These are phyloP conservation scores for Rhipidura dahli DNA, from an alignment of 2,113 vertebrate species.

Conservation along the genomic window DNA sequence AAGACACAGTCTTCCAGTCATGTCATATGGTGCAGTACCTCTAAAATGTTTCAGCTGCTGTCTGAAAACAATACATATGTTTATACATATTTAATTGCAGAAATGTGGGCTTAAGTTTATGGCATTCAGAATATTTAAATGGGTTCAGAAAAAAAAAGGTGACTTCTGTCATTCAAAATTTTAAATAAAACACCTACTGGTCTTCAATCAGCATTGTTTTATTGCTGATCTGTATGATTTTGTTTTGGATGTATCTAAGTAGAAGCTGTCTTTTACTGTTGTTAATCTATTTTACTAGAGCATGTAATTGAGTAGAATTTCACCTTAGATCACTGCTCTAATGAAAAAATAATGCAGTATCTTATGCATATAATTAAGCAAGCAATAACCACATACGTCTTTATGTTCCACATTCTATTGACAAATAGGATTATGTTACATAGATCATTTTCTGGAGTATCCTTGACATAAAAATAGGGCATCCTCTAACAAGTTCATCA, in stretches of 20 bases:
- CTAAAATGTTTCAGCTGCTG: background rate
- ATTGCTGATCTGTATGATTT: background rate
- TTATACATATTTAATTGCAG: background rate
- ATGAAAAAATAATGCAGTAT: background rate
- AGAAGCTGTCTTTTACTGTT: background rate
- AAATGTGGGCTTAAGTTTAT: background rate
- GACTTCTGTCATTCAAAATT: background rate
- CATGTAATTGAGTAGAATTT: background rate
- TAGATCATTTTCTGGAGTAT: background rate
- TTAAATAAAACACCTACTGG: background rate
- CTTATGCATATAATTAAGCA: background rate
- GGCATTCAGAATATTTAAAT: background rate
- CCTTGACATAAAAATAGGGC: background rate
- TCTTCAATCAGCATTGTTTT: background rate
- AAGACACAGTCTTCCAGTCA: background rate
- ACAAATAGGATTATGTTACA: background rate
- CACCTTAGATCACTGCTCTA: background rate
- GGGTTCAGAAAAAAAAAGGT: accelerated
- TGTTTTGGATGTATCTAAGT: background rate
- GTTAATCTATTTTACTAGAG: background rate
- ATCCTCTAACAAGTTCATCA: background rate
- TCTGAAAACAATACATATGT: background rate
- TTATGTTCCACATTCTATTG: background rate
- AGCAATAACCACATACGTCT: background rate
- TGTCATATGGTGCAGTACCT: background rate